These are phyloP conservation scores for Petrocephalus microphthalmus DNA, from an alignment of 2,113 vertebrate species.

Conservation along the genomic window DNA sequence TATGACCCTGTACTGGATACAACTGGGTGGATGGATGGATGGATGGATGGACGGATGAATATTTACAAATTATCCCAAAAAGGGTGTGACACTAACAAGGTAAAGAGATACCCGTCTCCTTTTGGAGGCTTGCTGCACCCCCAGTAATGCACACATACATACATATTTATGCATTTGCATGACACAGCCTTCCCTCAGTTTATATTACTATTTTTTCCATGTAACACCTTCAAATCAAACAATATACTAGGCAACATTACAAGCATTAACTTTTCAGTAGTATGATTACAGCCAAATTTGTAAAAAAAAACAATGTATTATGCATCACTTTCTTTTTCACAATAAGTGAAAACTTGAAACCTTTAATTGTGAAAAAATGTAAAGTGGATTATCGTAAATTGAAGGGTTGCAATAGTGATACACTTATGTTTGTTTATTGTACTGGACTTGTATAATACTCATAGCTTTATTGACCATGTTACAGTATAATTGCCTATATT, in stretches of 20 bases:
- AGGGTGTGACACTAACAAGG: neutral
- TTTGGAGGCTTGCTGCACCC: neutral
- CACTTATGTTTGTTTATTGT: neutral
- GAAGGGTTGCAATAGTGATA: neutral
- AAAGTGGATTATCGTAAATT: neutral
- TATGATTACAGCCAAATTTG: neutral
- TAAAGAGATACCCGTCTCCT: neutral
- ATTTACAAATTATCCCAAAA: neutral
- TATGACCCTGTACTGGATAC: neutral
- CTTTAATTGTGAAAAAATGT: neutral
- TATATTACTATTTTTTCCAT: neutral
- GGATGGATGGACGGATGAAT: neutral
- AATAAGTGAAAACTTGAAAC: neutral
- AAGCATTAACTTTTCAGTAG: neutral
- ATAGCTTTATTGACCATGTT: neutral
- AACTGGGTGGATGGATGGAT: neutral
- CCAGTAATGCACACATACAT: neutral
- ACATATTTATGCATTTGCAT: neutral
- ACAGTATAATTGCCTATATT: neutral
- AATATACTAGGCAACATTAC: neutral
- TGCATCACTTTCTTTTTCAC: neutral
- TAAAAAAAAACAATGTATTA: neutral
- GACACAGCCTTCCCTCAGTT: neutral
- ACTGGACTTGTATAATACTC: neutral
- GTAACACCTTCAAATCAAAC: neutral